Base-by-base conservation (phyloP, 1,140 invertebrate genomes). In the Drosophila guanche region DNA sequence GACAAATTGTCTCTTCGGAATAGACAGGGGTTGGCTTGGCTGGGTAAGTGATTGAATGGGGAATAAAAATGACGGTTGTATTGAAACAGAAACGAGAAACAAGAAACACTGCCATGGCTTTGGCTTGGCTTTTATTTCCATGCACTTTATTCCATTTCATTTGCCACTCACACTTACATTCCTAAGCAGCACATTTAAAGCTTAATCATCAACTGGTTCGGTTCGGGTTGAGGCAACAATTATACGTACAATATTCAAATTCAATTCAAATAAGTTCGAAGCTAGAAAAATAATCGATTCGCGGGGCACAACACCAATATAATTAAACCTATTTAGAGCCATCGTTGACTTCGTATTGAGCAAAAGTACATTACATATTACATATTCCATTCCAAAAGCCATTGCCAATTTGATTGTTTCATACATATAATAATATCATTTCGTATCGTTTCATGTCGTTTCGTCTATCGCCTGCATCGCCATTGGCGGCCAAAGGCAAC, bases 171-270 rank as follows among this genome's bases (percentile, higher is more conserved):
- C 62, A 67, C 77, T 88, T 85, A 81, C 77, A 74, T 77, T 50
- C 33, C 83, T 81, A 85, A 88, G 83, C 77, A 88, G 83, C 77
- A 85, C 81, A 86, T 78, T 86, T 81, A 86, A 86, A 86, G 81
- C 83, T 78, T 65, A 84, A 84, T 78, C 69, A 62, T 83, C 55
- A 71, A 70, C 58, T 22, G 40, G 8, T 16, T 55, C 53, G 60
- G 63, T n/a, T 65, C 62, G 45, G 53, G 40, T 60, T 54, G 55
- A 68, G 43, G 62, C 62, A 68, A 68, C 65, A 68, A 69, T 56
- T 55, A 37, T 37, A 37, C 33, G 10, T 37, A 37, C 33, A 37
- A 37, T 37, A 78, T 59, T 79, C 43, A 74, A 66, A 80, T 68
- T 69, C 40, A 74, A 65, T 68, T 66, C 56, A 80, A 79, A 74